A percentile compares a stretch with the other conserved stretches of the same genome.
Evolutionary conservation across 1,140 invertebrate species (phyloP).

Genomic region (Drosophila varians): DNA sequence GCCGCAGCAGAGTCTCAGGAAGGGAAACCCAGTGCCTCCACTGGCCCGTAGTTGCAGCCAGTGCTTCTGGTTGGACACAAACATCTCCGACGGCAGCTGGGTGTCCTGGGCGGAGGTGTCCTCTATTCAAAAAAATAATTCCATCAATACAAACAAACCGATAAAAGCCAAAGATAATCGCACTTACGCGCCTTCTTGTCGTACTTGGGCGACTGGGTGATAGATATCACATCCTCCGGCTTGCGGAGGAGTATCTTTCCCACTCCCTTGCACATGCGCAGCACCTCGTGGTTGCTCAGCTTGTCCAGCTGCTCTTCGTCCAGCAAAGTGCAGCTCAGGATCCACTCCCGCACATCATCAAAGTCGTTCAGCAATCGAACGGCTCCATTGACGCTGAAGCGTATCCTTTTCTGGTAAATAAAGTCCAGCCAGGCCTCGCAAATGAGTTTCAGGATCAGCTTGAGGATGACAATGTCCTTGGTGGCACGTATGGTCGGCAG

Average conservation of each 20-base stretch:
- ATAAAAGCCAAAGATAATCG: background rate
- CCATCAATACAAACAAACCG: background rate
- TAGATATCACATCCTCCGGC: conserved; percentile 87
- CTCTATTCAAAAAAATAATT: conserved; percentile 34
- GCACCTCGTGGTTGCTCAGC: conserved; percentile 90
- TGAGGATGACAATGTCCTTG: conserved; percentile 88
- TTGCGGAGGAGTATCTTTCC: conserved; percentile 89
- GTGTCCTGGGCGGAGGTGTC: conserved; percentile 82
- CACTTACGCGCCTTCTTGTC: conserved; percentile 72
- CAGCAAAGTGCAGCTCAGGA: conserved; percentile 85
- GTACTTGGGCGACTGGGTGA: conserved; percentile 71
- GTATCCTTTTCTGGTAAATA: conserved; percentile 91
- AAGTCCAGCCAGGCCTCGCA: conserved; percentile 94
- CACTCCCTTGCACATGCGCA: conserved; percentile 91
- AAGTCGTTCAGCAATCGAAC: conserved; percentile 90
- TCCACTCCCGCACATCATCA: conserved; percentile 89
- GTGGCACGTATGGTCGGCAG: conserved; percentile 89
- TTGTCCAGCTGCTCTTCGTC: conserved; percentile 85
- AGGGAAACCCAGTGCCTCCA: conserved; percentile 67
- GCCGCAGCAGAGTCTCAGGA: conserved; percentile 71
- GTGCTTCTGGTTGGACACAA: conserved; percentile 93
- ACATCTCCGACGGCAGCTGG: conserved; percentile 93
- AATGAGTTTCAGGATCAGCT: conserved; percentile 91
- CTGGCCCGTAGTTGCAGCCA: conserved; percentile 90
- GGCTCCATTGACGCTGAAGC: conserved; percentile 86